A percentile compares a stretch with the other conserved stretches of the same genome.
phyloP scores from a whole-genome alignment of 2,888 invertebrate species.

The Cremastinae sp. region DNA sequence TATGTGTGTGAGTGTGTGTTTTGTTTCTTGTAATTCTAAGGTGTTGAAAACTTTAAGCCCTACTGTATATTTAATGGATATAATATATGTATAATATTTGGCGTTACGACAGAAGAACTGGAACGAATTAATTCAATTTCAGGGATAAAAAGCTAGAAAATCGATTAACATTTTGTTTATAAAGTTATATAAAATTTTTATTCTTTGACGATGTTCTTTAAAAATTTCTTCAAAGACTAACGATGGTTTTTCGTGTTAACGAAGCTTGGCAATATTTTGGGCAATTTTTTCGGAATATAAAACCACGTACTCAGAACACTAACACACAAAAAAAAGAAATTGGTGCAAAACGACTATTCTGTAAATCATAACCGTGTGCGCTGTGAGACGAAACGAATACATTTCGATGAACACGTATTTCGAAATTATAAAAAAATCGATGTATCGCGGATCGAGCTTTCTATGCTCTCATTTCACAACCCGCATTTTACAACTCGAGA shows the following conservation, averaged over 20 bases:
- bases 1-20: conserved; percentile 4
- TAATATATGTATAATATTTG: too few relatives aligned
- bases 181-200: too few relatives aligned
- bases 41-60: background rate
- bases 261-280: conserved; percentile 30
- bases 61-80: conserved; percentile 1
- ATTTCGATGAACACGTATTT: too few relatives aligned
- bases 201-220: too few relatives aligned
- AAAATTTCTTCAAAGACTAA: too few relatives aligned
- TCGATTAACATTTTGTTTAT: too few relatives aligned
- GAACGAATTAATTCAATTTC: too few relatives aligned
- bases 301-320: conserved; percentile 15
- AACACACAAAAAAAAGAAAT: background rate
- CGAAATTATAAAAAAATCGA: too few relatives aligned
- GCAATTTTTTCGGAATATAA: conserved; percentile 11
- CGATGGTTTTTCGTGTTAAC: conserved; percentile 3
- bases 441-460: background rate
- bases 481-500: conserved; percentile 22
- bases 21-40: conserved; percentile 17
- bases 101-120: too few relatives aligned
- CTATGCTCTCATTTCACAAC: conserved; percentile 19
- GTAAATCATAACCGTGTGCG: background rate
- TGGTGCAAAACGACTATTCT: background rate
- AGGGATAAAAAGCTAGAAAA: too few relatives aligned
- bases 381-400: too few relatives aligned